Conservation (phyloP, 2,888 invertebrate genomes). For the Phlogophora meticulosa region DNA sequence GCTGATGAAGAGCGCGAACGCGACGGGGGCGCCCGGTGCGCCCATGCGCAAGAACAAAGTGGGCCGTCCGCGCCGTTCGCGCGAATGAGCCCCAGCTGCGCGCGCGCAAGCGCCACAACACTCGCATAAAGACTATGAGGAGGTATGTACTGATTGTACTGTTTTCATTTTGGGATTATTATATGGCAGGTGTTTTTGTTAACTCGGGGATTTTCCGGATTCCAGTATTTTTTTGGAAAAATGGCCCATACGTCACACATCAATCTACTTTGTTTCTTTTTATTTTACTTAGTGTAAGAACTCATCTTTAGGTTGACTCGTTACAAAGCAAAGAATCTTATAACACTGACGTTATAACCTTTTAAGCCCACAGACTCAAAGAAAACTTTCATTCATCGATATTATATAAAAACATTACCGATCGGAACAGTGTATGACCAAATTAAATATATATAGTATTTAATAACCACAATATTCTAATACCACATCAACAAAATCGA, state of each 20-base stretch:
- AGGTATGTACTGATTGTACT: conserved; percentile 75
- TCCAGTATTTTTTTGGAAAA: not conserved
- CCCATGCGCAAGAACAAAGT: conserved; percentile 97
- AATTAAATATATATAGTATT: conserved; percentile 1
- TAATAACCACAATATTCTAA: conserved; percentile 18
- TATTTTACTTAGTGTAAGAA: too few relatives aligned
- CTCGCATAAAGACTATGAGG: conserved; percentile 87
- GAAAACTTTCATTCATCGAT: not conserved
- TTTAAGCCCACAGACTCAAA: too few relatives aligned
- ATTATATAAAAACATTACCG: not conserved
- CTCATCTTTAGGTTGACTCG: too few relatives aligned
- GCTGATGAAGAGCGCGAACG: conserved; percentile 94
- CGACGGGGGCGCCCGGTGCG: conserved; percentile 91
- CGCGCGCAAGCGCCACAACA: conserved; percentile 75
- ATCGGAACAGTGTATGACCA: conserved; percentile 3
- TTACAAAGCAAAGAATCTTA: too few relatives aligned
- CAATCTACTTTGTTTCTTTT: not conserved
- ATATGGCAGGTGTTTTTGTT: too few relatives aligned
- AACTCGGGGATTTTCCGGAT: not conserved
- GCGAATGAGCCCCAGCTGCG: conserved; percentile 93
- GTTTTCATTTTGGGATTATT: not conserved
- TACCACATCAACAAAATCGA: conserved; percentile 29
- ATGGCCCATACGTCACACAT: not conserved
- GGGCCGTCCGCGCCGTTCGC: conserved; percentile 96
- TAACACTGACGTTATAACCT: too few relatives aligned